phyloP scores from a whole-genome alignment of 1,140 invertebrate species.

The Drosophila kikkawai region DNA sequence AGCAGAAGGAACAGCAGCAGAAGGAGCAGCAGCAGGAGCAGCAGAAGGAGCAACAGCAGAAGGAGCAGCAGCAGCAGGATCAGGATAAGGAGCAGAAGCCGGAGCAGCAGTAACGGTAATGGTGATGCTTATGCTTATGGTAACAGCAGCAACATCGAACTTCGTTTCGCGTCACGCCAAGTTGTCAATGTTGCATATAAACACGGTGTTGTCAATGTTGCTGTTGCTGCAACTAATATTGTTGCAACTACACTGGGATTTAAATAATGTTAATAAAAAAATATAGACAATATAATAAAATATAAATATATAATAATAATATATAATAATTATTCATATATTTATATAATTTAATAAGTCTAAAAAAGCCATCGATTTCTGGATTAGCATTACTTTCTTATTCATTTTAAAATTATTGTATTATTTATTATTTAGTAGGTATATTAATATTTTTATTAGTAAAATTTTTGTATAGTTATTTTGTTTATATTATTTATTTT shows the following conservation, averaged over 20 bases:
- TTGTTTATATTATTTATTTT: background rate
- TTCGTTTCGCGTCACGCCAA: constrained; percentile 67
- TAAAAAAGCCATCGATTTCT: too few relatives aligned
- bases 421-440: too few relatives aligned
- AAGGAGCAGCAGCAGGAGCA: background rate
- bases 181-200: constrained; percentile 81
- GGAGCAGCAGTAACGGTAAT: constrained; percentile 55
- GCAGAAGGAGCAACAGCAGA: background rate
- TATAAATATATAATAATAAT: too few relatives aligned
- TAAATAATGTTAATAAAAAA: background rate
- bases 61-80: background rate
- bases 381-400: too few relatives aligned
- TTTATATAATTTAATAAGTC: too few relatives aligned
- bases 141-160: constrained; percentile 40
- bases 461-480: too few relatives aligned
- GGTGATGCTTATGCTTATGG: constrained; percentile 58
- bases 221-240: constrained; percentile 9
- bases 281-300: too few relatives aligned
- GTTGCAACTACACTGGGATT: background rate
- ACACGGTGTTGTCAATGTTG: constrained; percentile 68
- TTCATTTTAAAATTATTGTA: too few relatives aligned
- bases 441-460: too few relatives aligned
- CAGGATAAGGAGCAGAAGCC: constrained; percentile 3
- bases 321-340: too few relatives aligned
- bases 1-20: background rate